Evolutionary conservation across 2,888 invertebrate genomes (phyloP), one percentile per base, ranked within the genome.

Genomic region (Rhagonycha fulva): DNA sequence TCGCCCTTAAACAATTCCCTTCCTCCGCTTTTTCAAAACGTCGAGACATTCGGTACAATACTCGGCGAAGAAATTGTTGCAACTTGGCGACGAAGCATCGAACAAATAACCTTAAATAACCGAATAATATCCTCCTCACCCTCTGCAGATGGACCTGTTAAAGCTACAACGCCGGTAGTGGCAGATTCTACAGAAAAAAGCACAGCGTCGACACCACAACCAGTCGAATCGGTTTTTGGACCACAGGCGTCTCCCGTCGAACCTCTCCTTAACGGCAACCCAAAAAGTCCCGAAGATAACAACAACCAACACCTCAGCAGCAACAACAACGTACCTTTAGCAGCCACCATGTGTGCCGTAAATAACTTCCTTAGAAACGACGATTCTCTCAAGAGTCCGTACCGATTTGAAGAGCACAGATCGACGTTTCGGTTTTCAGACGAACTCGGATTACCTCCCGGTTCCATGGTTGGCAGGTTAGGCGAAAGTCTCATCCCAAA

Each of bases 401-500:
- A 95, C 88, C 92, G 94, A 79, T 95, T 95, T 88, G 95, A 95
- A 84, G 95, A 95, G 71, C 94, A 94, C 82, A 90, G 94, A 67
- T 92, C 93, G 76, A 92, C 93, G 72, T 96, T 95, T 89, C 91
- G 96, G 79, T 96, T 96, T 88, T 95, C 95, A 74, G 96, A 96
- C 81, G 94, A 95, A 84, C 90, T 94, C 87, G 94, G 94, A 4
- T 87, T 93, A 82, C 93, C 93, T 10, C 94, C 95, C 2, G 95
- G 95, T 61, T 94, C 95, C 1, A 94, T 96, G 89, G 95, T 95
- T 71, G 94, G 95, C 9, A 90, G 96, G 3, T 89, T 96, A 70
- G 96, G 96, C n/a, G 96, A 96, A 84, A 96, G 96, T 10, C 91
- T 96, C 72, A 96, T 97, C 82, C 96, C 96, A 26, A 97, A 97